Conservation (phyloP, 1,140 invertebrate genomes). For the Diorhabda elongata region DNA sequence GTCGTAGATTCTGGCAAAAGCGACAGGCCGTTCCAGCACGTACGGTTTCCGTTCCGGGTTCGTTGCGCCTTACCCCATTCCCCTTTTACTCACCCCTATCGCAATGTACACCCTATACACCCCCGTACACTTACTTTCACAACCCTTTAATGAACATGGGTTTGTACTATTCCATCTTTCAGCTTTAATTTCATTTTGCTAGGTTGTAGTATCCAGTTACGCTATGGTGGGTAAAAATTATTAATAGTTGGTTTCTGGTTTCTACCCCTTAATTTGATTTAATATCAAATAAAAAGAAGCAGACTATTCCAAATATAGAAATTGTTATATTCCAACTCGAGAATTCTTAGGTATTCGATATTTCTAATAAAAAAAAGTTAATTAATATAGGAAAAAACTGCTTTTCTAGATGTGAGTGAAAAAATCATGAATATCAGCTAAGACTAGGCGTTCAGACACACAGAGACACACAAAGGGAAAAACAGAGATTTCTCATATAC, state of each 20-base stretch:
- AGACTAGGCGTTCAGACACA: no score
- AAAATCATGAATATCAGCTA: no score
- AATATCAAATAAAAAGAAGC: no score
- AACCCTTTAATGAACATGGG: conserved; percentile 30
- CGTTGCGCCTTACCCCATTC: conserved; percentile 13
- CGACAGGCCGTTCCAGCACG: conserved; percentile 20
- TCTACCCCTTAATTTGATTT: neutral
- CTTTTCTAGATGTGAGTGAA: no score
- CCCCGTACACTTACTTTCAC: conserved; percentile 1
- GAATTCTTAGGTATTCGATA: no score
- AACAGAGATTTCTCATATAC: no score
- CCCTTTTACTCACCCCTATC: neutral
- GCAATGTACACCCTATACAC: neutral
- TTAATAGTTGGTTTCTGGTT: neutral
- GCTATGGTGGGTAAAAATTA: conserved; percentile 1
- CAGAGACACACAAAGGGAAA: no score
- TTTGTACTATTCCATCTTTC: conserved; percentile 33
- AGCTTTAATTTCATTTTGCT: conserved; percentile 32
- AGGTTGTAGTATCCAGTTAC: conserved; percentile 13
- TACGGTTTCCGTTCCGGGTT: conserved; percentile 20
- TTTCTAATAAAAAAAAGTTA: no score
- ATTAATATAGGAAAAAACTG: no score
- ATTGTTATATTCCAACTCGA: no score
- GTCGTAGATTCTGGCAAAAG: conserved; percentile 15
- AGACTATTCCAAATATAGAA: no score